These are phyloP conservation scores for Cyprinodon variegatus DNA, from an alignment of 2,113 vertebrate genomes.

Conservation along the genomic window DNA sequence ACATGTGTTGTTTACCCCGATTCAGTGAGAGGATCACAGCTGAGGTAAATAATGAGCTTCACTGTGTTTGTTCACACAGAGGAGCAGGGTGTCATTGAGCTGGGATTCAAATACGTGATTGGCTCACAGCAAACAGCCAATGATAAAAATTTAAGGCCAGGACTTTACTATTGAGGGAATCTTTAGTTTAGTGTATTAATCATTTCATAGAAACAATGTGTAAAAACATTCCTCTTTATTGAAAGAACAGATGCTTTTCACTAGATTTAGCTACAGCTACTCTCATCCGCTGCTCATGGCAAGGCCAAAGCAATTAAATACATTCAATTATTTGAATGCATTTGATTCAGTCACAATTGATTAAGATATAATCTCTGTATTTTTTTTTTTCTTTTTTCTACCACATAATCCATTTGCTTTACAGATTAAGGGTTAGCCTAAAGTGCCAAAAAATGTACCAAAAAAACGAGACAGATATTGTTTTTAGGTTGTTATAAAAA, in stretches of 20 bases:
- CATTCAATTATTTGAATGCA: no score
- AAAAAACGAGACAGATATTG: no score
- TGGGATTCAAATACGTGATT: conserved; percentile 2
- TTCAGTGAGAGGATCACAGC: conserved; percentile 40
- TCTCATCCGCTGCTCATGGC: no score
- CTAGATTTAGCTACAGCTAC: no score
- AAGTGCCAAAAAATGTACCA: no score
- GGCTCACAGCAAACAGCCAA: neutral
- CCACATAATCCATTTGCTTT: no score
- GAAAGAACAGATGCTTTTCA: no score
- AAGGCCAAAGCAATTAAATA: no score
- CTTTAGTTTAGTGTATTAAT: neutral
- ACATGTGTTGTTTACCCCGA: conserved; percentile 35
- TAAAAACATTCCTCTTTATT: no score
- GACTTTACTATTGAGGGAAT: neutral
- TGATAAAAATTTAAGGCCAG: neutral
- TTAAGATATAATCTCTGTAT: neutral
- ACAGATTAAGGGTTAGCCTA: no score
- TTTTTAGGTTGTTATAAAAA: neutral
- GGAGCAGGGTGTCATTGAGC: conserved; percentile 1
- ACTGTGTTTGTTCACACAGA: conserved; percentile 44
- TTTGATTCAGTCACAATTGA: neutral
- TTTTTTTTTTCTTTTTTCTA: neutral
- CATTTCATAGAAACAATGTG: no score
- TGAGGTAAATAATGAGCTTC: conserved; percentile 54